Evolutionary conservation across 2,797 vertebrate species (phyloP).

Genomic region (Lithobates pipiens): DNA sequence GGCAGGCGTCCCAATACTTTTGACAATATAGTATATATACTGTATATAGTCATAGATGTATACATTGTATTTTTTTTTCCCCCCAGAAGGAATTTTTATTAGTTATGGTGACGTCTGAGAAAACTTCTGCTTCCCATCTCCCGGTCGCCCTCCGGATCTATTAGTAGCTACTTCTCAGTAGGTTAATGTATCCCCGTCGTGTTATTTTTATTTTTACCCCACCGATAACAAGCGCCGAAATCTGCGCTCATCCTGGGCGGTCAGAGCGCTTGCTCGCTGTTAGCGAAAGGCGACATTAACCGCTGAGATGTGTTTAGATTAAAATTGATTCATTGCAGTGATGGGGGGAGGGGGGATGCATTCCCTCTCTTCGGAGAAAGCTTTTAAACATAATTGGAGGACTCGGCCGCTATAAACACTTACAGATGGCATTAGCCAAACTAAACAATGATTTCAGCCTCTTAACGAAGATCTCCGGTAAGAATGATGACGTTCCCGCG

Average conservation of each 20-base stretch:
- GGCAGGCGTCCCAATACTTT: no score
- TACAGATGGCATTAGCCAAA: slow-evolving; percentile 60
- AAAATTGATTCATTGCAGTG: slow-evolving; percentile 33
- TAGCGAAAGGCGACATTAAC: slow-evolving; percentile 21
- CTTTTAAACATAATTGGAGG: slow-evolving; percentile 31
- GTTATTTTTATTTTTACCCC: not conserved
- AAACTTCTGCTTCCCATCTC: not conserved
- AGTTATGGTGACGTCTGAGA: not conserved
- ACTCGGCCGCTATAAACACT: slow-evolving; percentile 37
- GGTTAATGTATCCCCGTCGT: not conserved
- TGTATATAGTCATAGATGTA: no score
- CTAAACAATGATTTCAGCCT: slow-evolving; percentile 60
- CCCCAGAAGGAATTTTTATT: no score
- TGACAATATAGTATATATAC: no score
- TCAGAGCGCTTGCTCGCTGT: slow-evolving; percentile 21
- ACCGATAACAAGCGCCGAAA: slow-evolving; percentile 7
- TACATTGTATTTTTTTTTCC: no score
- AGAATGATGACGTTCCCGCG: not conserved
- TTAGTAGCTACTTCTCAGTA: not conserved
- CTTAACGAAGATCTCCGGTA: not conserved
- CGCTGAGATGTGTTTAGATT: slow-evolving; percentile 32
- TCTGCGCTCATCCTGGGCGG: slow-evolving; percentile 51
- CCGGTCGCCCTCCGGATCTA: no score
- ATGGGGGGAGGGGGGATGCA: not conserved
- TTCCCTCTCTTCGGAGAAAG: slow-evolving; percentile 47